These are phyloP conservation scores for Latrodectus hesperus DNA, from an alignment of 2,888 invertebrate species.

Conservation along the genomic window DNA sequence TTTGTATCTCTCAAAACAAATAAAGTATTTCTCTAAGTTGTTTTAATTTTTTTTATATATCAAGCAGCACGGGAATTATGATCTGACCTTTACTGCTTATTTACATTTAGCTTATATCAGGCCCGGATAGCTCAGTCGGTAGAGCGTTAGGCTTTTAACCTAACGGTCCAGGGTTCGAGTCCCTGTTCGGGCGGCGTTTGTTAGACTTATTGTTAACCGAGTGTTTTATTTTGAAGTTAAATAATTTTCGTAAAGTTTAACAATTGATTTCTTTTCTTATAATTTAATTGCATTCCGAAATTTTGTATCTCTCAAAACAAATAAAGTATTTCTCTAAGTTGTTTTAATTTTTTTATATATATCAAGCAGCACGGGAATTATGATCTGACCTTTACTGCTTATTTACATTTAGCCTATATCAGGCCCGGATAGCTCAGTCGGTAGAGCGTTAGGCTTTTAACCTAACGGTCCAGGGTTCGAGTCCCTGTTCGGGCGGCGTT, in stretches of 20 bases:
- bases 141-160: conserved; percentile 86
- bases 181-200: not conserved
- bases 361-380: not conserved
- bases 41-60: too few species aligned
- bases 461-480: conserved; percentile 87
- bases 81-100: not conserved
- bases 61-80: too few species aligned
- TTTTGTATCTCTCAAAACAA: too few species aligned
- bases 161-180: conserved; percentile 83
- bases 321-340: not conserved
- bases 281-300: too few species aligned
- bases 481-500: conserved; percentile 82
- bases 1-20: too few species aligned
- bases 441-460: conserved; percentile 86
- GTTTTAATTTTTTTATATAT: not conserved
- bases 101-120: not conserved
- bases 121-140: not conserved
- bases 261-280: too few species aligned
- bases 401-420: not conserved
- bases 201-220: not conserved
- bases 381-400: not conserved
- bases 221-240: not conserved
- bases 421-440: conserved; percentile 84
- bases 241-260: too few species aligned
- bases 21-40: too few species aligned